Conservation (phyloP, 2,113 vertebrate genomes). For the Eubucco bourcierii region DNA sequence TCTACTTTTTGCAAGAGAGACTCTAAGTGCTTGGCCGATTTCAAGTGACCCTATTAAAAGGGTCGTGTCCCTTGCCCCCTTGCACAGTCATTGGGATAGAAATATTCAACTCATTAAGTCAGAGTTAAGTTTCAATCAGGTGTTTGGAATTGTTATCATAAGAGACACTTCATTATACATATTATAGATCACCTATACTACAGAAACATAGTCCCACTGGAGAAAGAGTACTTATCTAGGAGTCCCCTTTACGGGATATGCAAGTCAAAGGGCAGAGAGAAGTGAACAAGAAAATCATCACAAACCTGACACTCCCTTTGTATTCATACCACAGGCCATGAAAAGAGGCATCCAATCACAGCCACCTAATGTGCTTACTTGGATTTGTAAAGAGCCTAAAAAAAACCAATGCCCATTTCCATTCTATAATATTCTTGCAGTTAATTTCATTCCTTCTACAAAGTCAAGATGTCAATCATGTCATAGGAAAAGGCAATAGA, state of each 20-base stretch:
- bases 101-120: not conserved
- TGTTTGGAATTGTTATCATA: not conserved
- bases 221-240: not conserved
- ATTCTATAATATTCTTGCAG: not conserved
- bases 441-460: not conserved
- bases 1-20: not conserved
- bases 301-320: not conserved
- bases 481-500: not conserved
- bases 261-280: fast-evolving
- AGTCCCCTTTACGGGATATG: not conserved
- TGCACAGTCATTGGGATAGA: not conserved
- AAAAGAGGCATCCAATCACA: not conserved
- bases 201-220: not conserved
- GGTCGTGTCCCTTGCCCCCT: not conserved
- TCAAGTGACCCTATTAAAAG: not conserved
- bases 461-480: not conserved
- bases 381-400: not conserved
- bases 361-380: not conserved
- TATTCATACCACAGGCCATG: not conserved
- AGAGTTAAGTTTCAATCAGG: not conserved
- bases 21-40: not conserved
- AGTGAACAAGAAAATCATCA: not conserved
- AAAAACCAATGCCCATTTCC: not conserved
- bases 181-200: not conserved
- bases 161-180: not conserved